These are phyloP conservation scores for Lobophora halterata DNA, from an alignment of 2,888 invertebrate species.

Conservation along the genomic window DNA sequence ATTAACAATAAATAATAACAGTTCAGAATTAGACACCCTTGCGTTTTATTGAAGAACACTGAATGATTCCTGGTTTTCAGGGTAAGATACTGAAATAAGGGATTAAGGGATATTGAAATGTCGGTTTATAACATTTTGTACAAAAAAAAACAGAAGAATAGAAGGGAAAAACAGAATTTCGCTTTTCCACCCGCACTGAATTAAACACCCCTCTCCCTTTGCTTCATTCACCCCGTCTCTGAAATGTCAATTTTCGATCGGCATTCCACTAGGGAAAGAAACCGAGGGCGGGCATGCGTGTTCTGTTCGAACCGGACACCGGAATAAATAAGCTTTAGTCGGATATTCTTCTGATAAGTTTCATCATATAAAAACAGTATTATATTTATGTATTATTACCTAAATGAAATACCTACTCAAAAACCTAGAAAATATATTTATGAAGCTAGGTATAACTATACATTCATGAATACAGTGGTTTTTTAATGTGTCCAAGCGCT, in stretches of 20 bases:
- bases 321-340: not conserved
- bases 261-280: conserved; percentile 39
- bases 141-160: conserved; percentile 44
- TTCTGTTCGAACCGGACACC: no score
- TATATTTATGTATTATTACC: no score
- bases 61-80: conserved; percentile 14
- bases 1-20: conserved; percentile 31
- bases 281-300: conserved; percentile 14
- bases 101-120: conserved; percentile 16
- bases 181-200: conserved; percentile 50
- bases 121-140: conserved; percentile 40
- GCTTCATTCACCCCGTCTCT: conserved; percentile 55
- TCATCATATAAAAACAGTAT: no score
- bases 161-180: conserved; percentile 52
- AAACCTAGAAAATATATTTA: no score
- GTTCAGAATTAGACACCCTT: conserved; percentile 25
- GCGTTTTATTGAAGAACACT: conserved; percentile 19
- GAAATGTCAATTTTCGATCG: conserved; percentile 72
- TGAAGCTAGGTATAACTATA: no score
- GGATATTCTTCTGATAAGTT: not conserved
- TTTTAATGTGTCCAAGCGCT: not conserved
- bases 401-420: no score
- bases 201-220: conserved; percentile 48
- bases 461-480: no score
- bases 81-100: conserved; percentile 13